A percentile compares a stretch with the other conserved stretches of the same genome.
Evolutionary conservation across 2,888 invertebrate genomes (phyloP).

Genomic region (Polydrusus tereticollis): DNA sequence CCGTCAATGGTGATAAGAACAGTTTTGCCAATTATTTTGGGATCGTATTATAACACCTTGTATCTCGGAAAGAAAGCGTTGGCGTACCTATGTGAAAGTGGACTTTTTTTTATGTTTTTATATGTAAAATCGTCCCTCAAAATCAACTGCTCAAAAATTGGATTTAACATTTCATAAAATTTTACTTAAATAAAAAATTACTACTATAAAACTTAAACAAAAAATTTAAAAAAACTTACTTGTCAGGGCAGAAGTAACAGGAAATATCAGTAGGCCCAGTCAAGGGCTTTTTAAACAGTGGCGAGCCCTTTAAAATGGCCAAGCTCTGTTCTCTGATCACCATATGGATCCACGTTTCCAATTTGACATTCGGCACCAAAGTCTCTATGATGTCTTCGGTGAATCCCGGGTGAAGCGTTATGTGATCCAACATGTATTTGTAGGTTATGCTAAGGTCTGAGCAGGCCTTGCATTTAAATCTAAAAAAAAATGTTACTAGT

Average conservation of each 20-base stretch:
- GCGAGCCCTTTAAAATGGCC: constrained; percentile 45
- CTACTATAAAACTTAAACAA: no score
- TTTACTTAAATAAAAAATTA: no score
- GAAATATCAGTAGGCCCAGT: constrained; percentile 19
- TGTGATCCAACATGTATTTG: constrained; percentile 71
- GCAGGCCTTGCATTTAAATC: constrained; percentile 74
- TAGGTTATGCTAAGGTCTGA: constrained; percentile 72
- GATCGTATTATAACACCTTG: no score
- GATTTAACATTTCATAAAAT: no score
- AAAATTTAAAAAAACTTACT: no score
- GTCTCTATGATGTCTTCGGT: constrained; percentile 47
- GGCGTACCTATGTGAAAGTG: no score
- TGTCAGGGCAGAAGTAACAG: constrained; percentile 50
- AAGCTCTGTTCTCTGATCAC: constrained; percentile 56
- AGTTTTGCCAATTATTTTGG: no score
- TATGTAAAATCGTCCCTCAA: no score
- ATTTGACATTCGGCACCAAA: constrained; percentile 50
- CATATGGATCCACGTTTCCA: constrained; percentile 59
- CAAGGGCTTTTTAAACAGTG: constrained; percentile 24
- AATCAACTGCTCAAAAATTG: no score
- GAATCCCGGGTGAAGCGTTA: constrained; percentile 61
- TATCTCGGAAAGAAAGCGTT: no score
- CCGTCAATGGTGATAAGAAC: no score
- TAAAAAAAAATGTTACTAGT: constrained; percentile 60
- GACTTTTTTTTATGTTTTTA: no score